Conservation (phyloP, 2,113 vertebrate species). For the Lycaon pictus region DNA sequence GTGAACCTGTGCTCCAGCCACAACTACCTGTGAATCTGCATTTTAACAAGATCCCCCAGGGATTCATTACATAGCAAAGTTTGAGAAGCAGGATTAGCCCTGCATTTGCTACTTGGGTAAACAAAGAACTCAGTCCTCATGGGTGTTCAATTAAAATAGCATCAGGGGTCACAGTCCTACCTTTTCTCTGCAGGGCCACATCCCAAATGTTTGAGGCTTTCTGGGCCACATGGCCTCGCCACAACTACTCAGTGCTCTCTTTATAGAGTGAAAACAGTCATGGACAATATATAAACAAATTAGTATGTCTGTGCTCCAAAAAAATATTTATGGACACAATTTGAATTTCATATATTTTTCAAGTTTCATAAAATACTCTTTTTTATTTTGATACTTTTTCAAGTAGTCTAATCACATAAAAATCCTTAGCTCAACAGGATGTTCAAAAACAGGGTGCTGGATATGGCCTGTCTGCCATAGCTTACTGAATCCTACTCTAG, state of each 20-base stretch:
- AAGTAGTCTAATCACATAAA: background rate
- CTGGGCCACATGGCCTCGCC: background rate
- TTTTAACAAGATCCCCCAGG: background rate
- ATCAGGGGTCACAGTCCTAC: background rate
- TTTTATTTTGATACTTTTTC: background rate
- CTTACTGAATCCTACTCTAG: background rate
- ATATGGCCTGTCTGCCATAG: background rate
- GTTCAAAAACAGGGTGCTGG: background rate
- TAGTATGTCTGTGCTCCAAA: background rate
- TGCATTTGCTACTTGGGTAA: background rate
- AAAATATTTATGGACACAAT: background rate
- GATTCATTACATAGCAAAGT: background rate
- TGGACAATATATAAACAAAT: background rate
- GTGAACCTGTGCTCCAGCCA: background rate
- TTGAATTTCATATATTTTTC: background rate
- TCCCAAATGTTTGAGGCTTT: background rate
- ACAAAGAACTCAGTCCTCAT: background rate
- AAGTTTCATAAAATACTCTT: background rate
- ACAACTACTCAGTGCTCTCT: background rate
- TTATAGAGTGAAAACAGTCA: background rate
- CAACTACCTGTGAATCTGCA: background rate
- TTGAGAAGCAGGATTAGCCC: background rate
- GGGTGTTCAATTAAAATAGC: slow-evolving; percentile 13
- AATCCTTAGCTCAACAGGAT: background rate
- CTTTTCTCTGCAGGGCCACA: background rate